Conservation (phyloP, 2,888 invertebrate genomes). For the Abscondita cerata region DNA sequence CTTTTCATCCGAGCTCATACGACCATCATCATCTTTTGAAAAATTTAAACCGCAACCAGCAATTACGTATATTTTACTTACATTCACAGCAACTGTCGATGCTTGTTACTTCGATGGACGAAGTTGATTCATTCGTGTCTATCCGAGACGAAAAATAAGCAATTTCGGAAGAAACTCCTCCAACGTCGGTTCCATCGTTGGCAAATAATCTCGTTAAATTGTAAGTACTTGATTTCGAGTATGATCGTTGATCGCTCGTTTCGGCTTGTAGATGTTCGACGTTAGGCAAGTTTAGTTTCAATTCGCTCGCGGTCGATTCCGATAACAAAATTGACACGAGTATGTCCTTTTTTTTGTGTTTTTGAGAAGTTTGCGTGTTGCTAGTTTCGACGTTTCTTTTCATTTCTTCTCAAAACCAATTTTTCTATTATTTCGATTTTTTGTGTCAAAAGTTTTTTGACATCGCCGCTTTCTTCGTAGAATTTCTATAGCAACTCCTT, state of each 20-base stretch:
- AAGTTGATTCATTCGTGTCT: slow-evolving; percentile 42
- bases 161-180: slow-evolving; percentile 45
- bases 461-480: no score
- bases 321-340: slow-evolving; percentile 52
- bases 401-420: not conserved
- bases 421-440: slow-evolving; percentile 2
- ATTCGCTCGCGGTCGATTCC: slow-evolving; percentile 52
- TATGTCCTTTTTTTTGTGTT: slow-evolving; percentile 39
- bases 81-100: not conserved
- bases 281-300: slow-evolving; percentile 50
- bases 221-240: not conserved
- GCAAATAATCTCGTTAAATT: slow-evolving; percentile 4
- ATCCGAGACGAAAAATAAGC: slow-evolving; percentile 46
- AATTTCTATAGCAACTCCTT: no score
- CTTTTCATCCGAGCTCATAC: not conserved
- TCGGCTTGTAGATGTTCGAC: slow-evolving; percentile 44
- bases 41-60: not conserved
- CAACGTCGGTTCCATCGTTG: slow-evolving; percentile 23
- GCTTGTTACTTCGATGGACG: slow-evolving; percentile 40
- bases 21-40: not conserved
- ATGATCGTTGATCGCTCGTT: not conserved
- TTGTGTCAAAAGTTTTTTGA: not conserved
- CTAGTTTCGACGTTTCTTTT: not conserved
- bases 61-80: not conserved
- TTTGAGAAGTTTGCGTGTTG: not conserved